A percentile compares a stretch with the other conserved stretches of the same genome.
phyloP scores from a whole-genome alignment of 1,140 invertebrate species.

The Hormaphis cornu region DNA sequence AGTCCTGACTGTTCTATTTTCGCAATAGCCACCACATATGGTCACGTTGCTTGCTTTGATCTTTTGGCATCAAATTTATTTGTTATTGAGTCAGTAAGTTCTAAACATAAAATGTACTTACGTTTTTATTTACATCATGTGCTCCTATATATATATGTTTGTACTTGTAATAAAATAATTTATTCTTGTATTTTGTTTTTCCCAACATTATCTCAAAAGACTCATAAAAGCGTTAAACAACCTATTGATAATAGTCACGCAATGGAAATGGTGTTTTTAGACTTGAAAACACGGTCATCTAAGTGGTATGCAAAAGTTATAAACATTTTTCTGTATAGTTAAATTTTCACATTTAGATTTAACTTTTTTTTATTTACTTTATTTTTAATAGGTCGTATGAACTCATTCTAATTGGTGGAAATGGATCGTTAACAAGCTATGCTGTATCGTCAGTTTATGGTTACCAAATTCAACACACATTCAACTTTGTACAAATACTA shows the following conservation, averaged over 20 bases:
- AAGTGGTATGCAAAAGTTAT: slow-evolving; percentile 24
- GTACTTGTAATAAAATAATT: too few relatives aligned
- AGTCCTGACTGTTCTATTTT: slow-evolving; percentile 28
- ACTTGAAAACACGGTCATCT: slow-evolving; percentile 9
- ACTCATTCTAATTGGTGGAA: slow-evolving; percentile 27
- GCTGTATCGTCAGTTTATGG: slow-evolving; percentile 17
- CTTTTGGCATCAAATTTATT: slow-evolving; percentile 22
- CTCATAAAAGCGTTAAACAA: background rate
- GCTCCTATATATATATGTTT: too few relatives aligned
- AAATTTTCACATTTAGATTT: too few relatives aligned
- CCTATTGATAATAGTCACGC: background rate
- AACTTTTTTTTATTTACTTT: background rate
- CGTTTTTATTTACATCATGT: too few relatives aligned
- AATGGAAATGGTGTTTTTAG: slow-evolving; percentile 9
- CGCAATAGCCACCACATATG: slow-evolving; percentile 16
- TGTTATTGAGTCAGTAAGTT: slow-evolving; percentile 16
- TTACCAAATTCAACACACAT: slow-evolving; percentile 25
- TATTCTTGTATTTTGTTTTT: background rate
- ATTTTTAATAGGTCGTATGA: slow-evolving; percentile 21
- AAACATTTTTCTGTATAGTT: too few relatives aligned
- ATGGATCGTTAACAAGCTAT: slow-evolving; percentile 25
- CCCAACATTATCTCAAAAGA: background rate
- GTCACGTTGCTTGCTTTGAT: slow-evolving; percentile 16
- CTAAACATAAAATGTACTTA: background rate
- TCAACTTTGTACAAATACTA: slow-evolving; percentile 18